Conservation (phyloP, 1,140 invertebrate species). For the Drosophila littoralis region DNA sequence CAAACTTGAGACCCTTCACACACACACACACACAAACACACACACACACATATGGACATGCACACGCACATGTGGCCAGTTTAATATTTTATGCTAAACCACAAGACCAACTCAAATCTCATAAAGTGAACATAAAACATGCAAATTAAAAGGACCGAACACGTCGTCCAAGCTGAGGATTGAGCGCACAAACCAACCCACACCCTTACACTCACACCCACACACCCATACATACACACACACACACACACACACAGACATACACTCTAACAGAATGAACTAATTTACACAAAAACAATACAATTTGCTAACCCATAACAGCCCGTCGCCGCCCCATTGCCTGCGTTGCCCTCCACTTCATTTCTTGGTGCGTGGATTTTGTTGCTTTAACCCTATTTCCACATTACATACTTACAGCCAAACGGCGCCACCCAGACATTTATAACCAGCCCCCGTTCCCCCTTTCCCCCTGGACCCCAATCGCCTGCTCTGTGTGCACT, state of each 20-base stretch:
- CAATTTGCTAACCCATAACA: constrained; percentile 74
- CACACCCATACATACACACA: constrained; percentile 20
- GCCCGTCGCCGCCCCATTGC: constrained; percentile 7
- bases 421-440: constrained; percentile 79
- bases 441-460: constrained; percentile 51
- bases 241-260: constrained; percentile 32
- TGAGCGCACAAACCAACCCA: constrained; percentile 18
- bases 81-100: constrained; percentile 81
- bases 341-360: background rate
- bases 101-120: constrained; percentile 77
- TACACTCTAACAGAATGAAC: constrained; percentile 64
- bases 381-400: constrained; percentile 65
- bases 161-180: constrained; percentile 62
- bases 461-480: background rate
- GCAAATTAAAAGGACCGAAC: constrained; percentile 82
- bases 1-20: constrained; percentile 39
- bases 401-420: constrained; percentile 65
- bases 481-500: constrained; percentile 9
- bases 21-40: background rate
- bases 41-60: constrained; percentile 1
- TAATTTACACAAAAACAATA: constrained; percentile 83
- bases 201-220: constrained; percentile 24
- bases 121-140: constrained; percentile 82
- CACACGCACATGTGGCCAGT: constrained; percentile 61
- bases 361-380: constrained; percentile 44